Conservation (phyloP, 2,113 vertebrate species). For the Rhinopomastus cyanomelas region DNA sequence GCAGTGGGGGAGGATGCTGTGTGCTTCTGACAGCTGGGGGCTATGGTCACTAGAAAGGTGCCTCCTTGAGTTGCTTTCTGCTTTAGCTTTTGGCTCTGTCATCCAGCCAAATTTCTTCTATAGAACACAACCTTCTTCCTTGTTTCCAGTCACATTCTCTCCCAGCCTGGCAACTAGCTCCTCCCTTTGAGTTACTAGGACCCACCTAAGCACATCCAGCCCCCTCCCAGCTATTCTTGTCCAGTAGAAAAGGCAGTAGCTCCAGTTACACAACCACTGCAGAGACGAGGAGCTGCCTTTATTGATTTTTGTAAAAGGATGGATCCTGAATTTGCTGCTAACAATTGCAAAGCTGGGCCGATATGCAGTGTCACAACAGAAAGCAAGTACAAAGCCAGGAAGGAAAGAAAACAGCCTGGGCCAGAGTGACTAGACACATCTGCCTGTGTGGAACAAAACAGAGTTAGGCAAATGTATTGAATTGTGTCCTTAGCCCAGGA, state of each 20-base stretch:
- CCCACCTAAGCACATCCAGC: not conserved
- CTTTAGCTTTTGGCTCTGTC: not conserved
- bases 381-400: not conserved
- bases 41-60: constrained; percentile 51
- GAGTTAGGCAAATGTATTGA: not conserved
- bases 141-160: not conserved
- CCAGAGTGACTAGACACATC: not conserved
- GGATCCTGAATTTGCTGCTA: not conserved
- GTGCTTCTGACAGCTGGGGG: constrained; percentile 34
- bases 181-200: not conserved
- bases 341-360: not conserved
- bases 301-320: not conserved
- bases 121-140: not conserved
- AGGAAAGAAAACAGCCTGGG: not conserved
- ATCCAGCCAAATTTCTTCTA: not conserved
- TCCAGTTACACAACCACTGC: constrained; percentile 2
- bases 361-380: not conserved
- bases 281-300: not conserved
- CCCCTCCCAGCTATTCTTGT: not conserved
- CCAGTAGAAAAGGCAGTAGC: not conserved
- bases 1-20: not conserved
- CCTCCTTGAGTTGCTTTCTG: not conserved
- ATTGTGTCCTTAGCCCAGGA: not conserved
- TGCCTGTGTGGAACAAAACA: not conserved
- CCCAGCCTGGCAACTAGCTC: not conserved